Base-by-base conservation (phyloP, 2,113 vertebrate species). In the Scytalopus superciliaris region DNA sequence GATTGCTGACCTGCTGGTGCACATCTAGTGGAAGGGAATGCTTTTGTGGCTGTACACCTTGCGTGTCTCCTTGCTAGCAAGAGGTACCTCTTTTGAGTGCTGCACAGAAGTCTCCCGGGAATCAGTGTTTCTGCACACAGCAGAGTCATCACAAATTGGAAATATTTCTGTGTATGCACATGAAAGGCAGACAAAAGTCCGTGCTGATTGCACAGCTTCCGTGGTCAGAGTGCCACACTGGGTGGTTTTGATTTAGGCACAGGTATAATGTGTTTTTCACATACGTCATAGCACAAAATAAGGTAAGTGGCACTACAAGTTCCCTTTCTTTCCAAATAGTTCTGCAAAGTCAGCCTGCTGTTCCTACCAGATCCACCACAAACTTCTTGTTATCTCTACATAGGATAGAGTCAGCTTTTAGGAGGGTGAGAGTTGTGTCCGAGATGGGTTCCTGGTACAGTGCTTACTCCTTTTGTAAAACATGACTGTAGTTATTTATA, bases 171-270 rank as follows among this genome's bases (percentile, higher is more conserved):
- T 47, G 18, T 31, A 17, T 49, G 42, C 33, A 14, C 4, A 14
- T 35, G 70, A 78, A 75, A 47, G 25, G n/a, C 44, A 33, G 50
- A 64, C 47, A 56, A 33, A 72, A 79, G 56, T 27, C 17, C 62
- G 19, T 45, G 59, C 76, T 90, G 68, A 35, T 39, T 62, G 60
- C 55, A 70, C 76, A 70, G 67, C 45, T 76, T n/a, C 62, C 1
- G 1, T 0, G 3, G 19, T 39, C 70, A 39, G 23, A 1, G 0
- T n/a, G 14, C 68, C 45, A 0, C 6, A 0, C 56, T 37, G 39
- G 8, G 39, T 31, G 27, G 45, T 90, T 93, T 47, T 2, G 1
- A 16, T 77, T 39, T 70, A 50, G 44, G 17, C 17, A 28, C 3
- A 28, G 24, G 19, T 70, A 14, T 69, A 35, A 59, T 6, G 10